A percentile compares a stretch with the other conserved stretches of the same genome.
Conservation (phyloP, 2,113 vertebrate genomes). For the Chaenocephalus aceratus region DNA sequence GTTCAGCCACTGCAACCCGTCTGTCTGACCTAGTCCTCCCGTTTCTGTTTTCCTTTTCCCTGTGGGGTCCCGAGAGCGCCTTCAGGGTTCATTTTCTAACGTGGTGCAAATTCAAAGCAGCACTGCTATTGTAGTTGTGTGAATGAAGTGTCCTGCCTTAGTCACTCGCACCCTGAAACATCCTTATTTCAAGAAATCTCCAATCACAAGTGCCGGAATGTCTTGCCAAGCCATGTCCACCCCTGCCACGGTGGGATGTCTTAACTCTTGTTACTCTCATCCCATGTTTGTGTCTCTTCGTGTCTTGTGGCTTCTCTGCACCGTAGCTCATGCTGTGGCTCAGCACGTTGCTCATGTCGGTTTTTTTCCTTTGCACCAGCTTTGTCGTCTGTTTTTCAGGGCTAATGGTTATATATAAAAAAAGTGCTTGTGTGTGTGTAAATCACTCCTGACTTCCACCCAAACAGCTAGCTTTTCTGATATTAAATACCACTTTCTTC, state of each 20-base stretch:
- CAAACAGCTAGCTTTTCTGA: slow-evolving; percentile 68
- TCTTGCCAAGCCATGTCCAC: slow-evolving; percentile 83
- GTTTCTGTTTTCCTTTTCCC: slow-evolving; percentile 26
- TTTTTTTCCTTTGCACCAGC: slow-evolving; percentile 73
- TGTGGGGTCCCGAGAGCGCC: slow-evolving; percentile 44
- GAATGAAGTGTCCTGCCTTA: slow-evolving; percentile 73
- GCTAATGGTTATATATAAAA: slow-evolving; percentile 51
- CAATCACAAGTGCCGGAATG: slow-evolving; percentile 86
- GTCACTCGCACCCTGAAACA: slow-evolving; percentile 58
- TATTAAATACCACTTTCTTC: slow-evolving; percentile 68
- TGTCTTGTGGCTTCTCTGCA: slow-evolving; percentile 56
- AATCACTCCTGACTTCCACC: slow-evolving; percentile 65
- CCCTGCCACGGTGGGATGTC: slow-evolving; percentile 74
- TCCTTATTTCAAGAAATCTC: slow-evolving; percentile 67
- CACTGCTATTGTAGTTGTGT: slow-evolving; percentile 34
- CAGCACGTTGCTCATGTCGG: slow-evolving; percentile 37
- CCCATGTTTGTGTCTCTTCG: slow-evolving; percentile 37
- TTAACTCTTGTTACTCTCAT: slow-evolving; percentile 78
- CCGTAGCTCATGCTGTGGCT: slow-evolving; percentile 31
- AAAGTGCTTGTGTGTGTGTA: slow-evolving; percentile 56
- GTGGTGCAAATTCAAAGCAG: slow-evolving; percentile 45
- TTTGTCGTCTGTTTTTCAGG: slow-evolving; percentile 65
- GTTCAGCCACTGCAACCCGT: slow-evolving; percentile 52
- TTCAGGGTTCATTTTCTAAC: slow-evolving; percentile 27
- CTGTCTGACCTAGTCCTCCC: slow-evolving; percentile 49